Evolutionary conservation across 2,888 invertebrate genomes (phyloP), one percentile per base, ranked within the genome.

Genomic region (Diarsia rubi): DNA sequence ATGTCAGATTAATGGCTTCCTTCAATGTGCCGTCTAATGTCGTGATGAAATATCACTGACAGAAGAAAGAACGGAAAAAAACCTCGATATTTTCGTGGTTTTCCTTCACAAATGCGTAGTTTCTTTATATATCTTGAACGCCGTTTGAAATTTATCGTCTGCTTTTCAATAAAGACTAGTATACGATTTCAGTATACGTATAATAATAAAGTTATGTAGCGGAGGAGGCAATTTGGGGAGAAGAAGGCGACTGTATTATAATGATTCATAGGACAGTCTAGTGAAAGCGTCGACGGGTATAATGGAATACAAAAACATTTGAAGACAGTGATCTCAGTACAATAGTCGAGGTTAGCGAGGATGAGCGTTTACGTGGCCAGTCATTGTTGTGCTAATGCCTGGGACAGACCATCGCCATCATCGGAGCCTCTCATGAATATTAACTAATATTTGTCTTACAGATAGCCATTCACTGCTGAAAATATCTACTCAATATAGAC

Each of bases 331-430:
- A 91, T 93, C 90, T 89, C 73, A 78, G 85, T 76, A 94, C 93
- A 95, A 95, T 93, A 88, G 92, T 80, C 91, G 91, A 93, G 93
- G 94, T 91, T 93, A 91, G 88, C 78, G 80, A 88, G 89, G 89
- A 92, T 90, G 91, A 92, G 83, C 91, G 91, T 91, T 93, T 90
- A 90, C 90, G 88, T 90, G 89, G 86, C 82, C 71, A 75, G 76
- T 90, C 89, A 94, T 96, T 96, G 94, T 96, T 93, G 94, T 95
- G 94, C 88, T 94, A 96, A 96, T 95, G 89, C 88, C 86, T 88
- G 88, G 90, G 89, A 90, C 91, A 90, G 91, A 86, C 92, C 90
- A 91, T 91, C 91, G 91, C 89, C 88, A 86, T 91, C 91, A 90
- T 89, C 88, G 86, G 88, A 90, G 89, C 88, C 88, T 82, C 93